Base-by-base conservation (phyloP, 2,888 invertebrate genomes). In the Cerceris ruficornis region DNA sequence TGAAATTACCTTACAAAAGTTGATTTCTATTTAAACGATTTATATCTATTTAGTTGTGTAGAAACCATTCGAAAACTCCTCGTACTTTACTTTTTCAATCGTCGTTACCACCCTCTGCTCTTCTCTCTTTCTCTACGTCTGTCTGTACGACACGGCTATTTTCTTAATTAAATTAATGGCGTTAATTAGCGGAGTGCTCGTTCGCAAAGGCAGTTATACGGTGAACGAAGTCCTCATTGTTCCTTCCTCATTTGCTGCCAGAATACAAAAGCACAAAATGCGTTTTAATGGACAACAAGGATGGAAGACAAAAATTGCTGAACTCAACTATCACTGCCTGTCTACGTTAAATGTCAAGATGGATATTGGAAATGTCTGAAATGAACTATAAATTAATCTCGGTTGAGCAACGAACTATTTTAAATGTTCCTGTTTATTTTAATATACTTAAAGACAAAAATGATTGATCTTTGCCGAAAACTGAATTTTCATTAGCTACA, bases 81-180 rank as follows among this genome's bases (percentile, higher is more conserved):
- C 13, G 50, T 50, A 50, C n/a, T 46, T 46, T 46, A 28, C 28
- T 46, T 46, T 46, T 46, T 46, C 43, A 11, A 11, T 1, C 50
- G 50, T 7, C 50, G 2, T 9, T 57, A 4, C 8, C 1, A 8
- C 7, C 13, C 9, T 57, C 39, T 13, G 57, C 52, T 64, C 64
- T 13, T 15, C 14, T 6, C 49, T 11, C 62, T 46, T 50, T 28
- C 42, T n/a, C 28, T 57, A 2, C 57, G 42, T 17, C 43, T 46
- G 14, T 5, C 6, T 14, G 13, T 5, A 17, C 50, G 28, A 49
- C 42, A 15, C 11, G 28, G 39, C 58, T 60, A 49, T 52, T 11
- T 59, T 68, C 52, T 71, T 71, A 77, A 71, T 77, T 65, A 71
- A 77, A 80, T 77, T 70, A 69, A 65, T 52, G 60, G 54, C 49